Percentiles rank a stretch among this genome's conserved stretches.
Conservation (phyloP, 1,140 invertebrate species). For the Nymphalis io region DNA sequence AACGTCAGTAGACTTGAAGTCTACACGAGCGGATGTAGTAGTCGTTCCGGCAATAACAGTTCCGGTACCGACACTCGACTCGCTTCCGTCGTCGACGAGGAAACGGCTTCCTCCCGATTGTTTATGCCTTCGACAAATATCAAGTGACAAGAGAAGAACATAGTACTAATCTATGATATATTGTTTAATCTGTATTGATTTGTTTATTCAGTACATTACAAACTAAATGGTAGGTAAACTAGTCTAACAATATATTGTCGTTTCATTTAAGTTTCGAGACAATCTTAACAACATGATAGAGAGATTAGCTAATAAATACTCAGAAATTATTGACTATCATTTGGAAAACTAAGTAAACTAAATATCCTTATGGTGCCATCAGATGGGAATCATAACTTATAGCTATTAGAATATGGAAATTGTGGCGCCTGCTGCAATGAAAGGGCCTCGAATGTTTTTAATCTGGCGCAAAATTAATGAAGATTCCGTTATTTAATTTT, state of each 20-base stretch:
- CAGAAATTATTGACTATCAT: not conserved
- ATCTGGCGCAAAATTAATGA: conserved; percentile 71
- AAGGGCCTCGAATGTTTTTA: conserved; percentile 68
- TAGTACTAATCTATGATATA: conserved; percentile 17
- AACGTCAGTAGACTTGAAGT: conserved; percentile 63
- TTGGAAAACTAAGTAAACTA: not conserved
- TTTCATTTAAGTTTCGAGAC: not conserved
- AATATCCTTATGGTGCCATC: conserved; percentile 39
- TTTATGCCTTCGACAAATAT: conserved; percentile 63
- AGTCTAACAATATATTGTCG: not conserved
- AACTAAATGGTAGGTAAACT: not conserved
- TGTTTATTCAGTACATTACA: not conserved
- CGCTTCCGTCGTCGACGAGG: conserved; percentile 67
- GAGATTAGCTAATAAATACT: too few relatives aligned
- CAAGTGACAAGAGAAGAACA: conserved; percentile 28
- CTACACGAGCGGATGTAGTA: conserved; percentile 68
- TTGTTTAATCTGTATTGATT: not conserved
- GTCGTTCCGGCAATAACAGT: conserved; percentile 75
- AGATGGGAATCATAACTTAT: conserved; percentile 62
- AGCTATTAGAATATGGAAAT: conserved; percentile 72
- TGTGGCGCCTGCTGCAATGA: conserved; percentile 55
- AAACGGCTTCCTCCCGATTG: conserved; percentile 68
- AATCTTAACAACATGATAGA: too few relatives aligned
- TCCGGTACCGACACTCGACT: conserved; percentile 70
- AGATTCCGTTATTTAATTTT: conserved; percentile 59